Percentiles rank a stretch among this genome's conserved stretches.
Conservation (phyloP, 2,888 invertebrate genomes). For the Deilephila elpenor region DNA sequence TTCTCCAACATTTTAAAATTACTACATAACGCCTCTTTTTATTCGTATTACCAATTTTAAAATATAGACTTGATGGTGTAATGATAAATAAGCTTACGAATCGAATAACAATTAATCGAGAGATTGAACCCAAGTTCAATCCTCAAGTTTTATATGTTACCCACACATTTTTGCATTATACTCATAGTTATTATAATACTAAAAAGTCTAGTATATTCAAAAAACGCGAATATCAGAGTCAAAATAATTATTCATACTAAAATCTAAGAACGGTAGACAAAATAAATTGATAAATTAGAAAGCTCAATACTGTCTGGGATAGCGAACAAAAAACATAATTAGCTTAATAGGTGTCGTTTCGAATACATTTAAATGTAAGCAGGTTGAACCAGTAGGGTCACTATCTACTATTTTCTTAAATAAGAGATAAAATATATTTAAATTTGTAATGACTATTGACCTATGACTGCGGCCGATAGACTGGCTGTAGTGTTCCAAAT, state of each 20-base stretch:
- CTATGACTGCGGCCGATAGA: constrained; percentile 51
- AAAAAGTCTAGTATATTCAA: too few species aligned
- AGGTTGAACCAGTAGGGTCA: constrained; percentile 52
- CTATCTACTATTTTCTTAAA: constrained; percentile 46
- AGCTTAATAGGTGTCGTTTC: constrained; percentile 42
- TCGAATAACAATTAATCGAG: too few species aligned
- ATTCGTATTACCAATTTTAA: too few species aligned
- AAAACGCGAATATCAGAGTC: neutral
- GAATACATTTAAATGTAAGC: constrained; percentile 48
- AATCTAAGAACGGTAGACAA: neutral
- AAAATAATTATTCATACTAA: neutral
- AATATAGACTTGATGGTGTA: too few species aligned
- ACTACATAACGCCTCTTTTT: too few species aligned
- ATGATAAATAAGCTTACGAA: too few species aligned
- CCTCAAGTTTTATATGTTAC: too few species aligned
- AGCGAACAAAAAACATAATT: constrained; percentile 42
- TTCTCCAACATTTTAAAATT: too few species aligned
- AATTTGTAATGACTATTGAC: constrained; percentile 54
- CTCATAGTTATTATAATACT: too few species aligned
- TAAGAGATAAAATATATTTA: constrained; percentile 54
- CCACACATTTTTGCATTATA: too few species aligned
- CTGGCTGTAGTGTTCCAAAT: constrained; percentile 37
- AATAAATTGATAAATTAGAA: constrained; percentile 20
- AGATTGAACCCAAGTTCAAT: too few species aligned
- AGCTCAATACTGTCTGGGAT: constrained; percentile 32